Evolutionary conservation across 2,113 vertebrate species (phyloP).

Genomic region (Rhinoderma darwinii): DNA sequence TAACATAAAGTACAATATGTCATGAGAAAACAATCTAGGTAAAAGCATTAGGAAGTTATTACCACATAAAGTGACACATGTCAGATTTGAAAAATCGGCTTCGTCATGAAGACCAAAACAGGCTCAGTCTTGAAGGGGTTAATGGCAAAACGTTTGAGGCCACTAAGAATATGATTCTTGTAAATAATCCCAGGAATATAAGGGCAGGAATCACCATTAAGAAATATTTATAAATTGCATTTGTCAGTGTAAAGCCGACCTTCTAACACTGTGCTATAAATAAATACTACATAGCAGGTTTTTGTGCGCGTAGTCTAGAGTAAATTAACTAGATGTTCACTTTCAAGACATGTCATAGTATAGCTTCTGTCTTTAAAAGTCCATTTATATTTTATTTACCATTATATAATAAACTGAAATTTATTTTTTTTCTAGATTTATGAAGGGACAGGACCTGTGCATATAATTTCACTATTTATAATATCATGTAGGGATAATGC

Average conservation of each 20-base stretch:
- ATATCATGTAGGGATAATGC: too few relatives aligned
- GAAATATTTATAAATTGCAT: conserved; percentile 52
- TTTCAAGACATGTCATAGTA: not conserved
- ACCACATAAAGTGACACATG: too few relatives aligned
- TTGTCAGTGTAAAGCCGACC: conserved; percentile 38
- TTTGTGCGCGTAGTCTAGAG: not conserved
- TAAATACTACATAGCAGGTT: conserved; percentile 3
- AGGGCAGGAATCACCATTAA: conserved; percentile 55
- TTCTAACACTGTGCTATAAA: conserved; percentile 30
- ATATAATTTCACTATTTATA: too few relatives aligned
- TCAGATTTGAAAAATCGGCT: too few relatives aligned
- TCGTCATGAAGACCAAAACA: too few relatives aligned
- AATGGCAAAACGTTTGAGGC: conserved; percentile 12
- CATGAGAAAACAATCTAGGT: too few relatives aligned
- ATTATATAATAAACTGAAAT: not conserved
- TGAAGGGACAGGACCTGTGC: too few relatives aligned
- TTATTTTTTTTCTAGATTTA: too few relatives aligned
- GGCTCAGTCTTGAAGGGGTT: too few relatives aligned
- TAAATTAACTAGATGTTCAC: not conserved
- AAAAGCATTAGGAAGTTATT: too few relatives aligned
- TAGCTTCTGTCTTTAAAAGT: not conserved
- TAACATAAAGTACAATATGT: too few relatives aligned
- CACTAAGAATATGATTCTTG: conserved; percentile 36
- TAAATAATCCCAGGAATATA: conserved; percentile 34
- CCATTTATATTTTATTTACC: not conserved